These are phyloP conservation scores for Turritopsis rubra DNA, from an alignment of 30 jellyfish, hydroid and myxozoan genomes.

Conservation along the genomic window DNA sequence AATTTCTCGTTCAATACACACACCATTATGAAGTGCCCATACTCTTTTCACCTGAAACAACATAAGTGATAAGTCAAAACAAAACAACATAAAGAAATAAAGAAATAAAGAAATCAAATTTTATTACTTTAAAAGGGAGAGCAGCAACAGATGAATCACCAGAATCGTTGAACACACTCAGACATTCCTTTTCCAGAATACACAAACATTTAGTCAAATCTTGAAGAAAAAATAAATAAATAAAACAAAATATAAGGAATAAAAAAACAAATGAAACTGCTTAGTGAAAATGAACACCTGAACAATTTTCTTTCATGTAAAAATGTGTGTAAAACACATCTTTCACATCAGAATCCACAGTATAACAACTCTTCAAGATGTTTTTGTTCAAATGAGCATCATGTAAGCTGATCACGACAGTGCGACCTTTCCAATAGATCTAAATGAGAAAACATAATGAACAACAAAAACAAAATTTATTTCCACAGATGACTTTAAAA, in stretches of 20 bases:
- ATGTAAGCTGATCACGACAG: constrained; percentile 15
- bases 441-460: not conserved
- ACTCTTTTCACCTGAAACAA: constrained; percentile 40
- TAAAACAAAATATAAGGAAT: not conserved
- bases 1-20: constrained; percentile 66
- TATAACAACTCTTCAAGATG: constrained; percentile 32
- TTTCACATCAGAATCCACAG: constrained; percentile 52
- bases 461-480: not conserved
- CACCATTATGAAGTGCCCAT: constrained; percentile 70
- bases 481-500: not conserved
- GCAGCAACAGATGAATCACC: constrained; percentile 53
- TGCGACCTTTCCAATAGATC: constrained; percentile 33
- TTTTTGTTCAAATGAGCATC: constrained; percentile 13
- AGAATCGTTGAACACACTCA: constrained; percentile 46
- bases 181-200: constrained; percentile 49
- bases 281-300: not conserved
- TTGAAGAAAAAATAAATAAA: not conserved
- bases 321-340: constrained; percentile 28
- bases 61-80: not conserved
- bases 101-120: not conserved
- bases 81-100: not conserved
- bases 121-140: constrained; percentile 62
- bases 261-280: not conserved
- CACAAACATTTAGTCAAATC: constrained; percentile 31
- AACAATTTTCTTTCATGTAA: constrained; percentile 1